Evolutionary conservation across 2,113 vertebrate species (phyloP).

Genomic region (Cephalophus harveyi): DNA sequence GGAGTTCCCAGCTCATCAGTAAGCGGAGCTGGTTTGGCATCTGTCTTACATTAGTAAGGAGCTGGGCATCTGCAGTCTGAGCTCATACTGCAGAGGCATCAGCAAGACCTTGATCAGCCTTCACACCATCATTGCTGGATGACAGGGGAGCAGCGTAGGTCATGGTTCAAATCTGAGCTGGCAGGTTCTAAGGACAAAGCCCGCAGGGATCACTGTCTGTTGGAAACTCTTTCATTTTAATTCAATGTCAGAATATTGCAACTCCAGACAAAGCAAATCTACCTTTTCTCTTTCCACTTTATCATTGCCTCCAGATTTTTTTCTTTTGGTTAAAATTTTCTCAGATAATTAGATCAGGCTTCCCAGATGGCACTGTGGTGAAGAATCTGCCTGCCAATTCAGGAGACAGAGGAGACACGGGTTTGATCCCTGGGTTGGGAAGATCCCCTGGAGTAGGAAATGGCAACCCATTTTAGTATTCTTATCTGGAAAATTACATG

Average conservation of each 20-base stretch:
- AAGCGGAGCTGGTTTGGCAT: conserved; percentile 71
- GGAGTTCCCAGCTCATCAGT: conserved; percentile 62
- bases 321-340: not conserved
- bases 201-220: conserved; percentile 31
- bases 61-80: conserved; percentile 72
- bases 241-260: not conserved
- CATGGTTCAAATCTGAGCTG: conserved; percentile 26
- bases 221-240: conserved; percentile 37
- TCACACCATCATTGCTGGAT: conserved; percentile 43
- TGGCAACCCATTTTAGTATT: not conserved
- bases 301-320: not conserved
- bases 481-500: not conserved
- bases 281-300: not conserved
- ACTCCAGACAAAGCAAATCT: not conserved
- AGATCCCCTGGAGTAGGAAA: not conserved
- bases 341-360: not conserved
- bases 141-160: not conserved
- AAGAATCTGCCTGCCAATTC: not conserved
- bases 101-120: conserved; percentile 65
- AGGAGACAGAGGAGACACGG: not conserved
- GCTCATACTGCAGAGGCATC: conserved; percentile 60
- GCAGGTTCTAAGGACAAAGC: conserved; percentile 13
- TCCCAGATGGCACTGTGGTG: not conserved
- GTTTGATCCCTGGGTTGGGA: not conserved
- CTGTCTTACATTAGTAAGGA: conserved; percentile 77